Conservation (phyloP, 2,113 vertebrate species). For the Trogon melanurus region DNA sequence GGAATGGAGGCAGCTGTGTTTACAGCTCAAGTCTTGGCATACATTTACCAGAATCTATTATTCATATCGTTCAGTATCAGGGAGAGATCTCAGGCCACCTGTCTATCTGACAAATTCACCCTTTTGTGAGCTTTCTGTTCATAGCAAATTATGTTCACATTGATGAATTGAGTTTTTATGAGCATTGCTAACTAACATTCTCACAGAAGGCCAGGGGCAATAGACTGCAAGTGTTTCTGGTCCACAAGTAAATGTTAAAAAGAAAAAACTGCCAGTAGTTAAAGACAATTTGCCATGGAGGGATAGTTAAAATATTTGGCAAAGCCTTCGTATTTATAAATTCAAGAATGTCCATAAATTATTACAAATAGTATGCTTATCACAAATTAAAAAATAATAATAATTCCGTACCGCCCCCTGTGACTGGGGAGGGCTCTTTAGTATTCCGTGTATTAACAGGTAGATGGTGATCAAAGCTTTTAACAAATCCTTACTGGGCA, state of each 20-base stretch:
- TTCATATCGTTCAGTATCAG: slow-evolving; percentile 99
- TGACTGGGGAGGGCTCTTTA: slow-evolving; percentile 32
- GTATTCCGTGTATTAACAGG: slow-evolving; percentile 63
- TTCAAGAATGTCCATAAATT: slow-evolving; percentile 78
- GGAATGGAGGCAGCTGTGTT: slow-evolving; percentile 99
- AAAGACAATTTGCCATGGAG: slow-evolving; percentile 80
- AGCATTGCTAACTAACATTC: slow-evolving; percentile 95
- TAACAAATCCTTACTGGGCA: not conserved
- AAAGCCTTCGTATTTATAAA: slow-evolving; percentile 76
- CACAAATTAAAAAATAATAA: slow-evolving; percentile 73
- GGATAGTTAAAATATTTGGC: slow-evolving; percentile 82
- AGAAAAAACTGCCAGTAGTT: slow-evolving; percentile 79
- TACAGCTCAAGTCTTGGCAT: slow-evolving; percentile 99
- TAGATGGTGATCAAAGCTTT: slow-evolving; percentile 57
- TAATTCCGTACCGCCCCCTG: slow-evolving; percentile 41
- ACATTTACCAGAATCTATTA: slow-evolving; percentile 99
- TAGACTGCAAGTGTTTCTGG: slow-evolving; percentile 87
- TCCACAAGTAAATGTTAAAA: slow-evolving; percentile 91
- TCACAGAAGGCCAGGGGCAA: slow-evolving; percentile 91
- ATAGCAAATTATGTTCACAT: slow-evolving; percentile 99
- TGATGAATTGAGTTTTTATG: slow-evolving; percentile 99
- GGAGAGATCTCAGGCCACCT: slow-evolving; percentile 99
- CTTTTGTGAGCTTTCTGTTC: slow-evolving; percentile 99
- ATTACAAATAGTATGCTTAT: slow-evolving; percentile 74
- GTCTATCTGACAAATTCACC: slow-evolving; percentile 99